These are phyloP conservation scores for Nebria brevicollis DNA, from an alignment of 2,888 invertebrate species.

Conservation along the genomic window DNA sequence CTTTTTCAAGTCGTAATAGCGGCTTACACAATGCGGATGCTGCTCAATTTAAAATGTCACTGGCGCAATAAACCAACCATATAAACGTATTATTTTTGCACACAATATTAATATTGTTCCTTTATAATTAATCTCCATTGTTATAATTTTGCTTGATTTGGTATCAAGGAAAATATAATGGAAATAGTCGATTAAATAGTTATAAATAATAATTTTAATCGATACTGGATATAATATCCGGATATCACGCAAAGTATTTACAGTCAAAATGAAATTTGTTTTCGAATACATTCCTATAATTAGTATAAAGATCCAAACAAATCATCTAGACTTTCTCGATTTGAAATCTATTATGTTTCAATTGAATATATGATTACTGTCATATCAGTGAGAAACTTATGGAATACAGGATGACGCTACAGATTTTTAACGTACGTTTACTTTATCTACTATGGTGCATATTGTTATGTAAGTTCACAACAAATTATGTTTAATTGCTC, in stretches of 20 bases:
- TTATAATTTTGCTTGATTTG: background rate
- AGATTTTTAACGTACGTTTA: background rate
- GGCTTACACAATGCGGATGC: background rate
- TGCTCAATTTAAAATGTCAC: constrained; percentile 1
- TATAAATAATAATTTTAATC: background rate
- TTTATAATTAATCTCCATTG: background rate
- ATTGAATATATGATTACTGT: background rate
- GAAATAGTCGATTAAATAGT: background rate
- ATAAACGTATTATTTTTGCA: background rate
- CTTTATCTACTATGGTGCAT: background rate
- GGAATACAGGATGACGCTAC: background rate
- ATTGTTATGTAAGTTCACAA: background rate
- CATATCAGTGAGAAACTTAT: background rate
- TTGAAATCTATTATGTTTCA: background rate
- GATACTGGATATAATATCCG: background rate
- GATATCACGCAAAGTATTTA: background rate
- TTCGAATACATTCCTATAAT: background rate
- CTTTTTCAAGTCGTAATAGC: background rate
- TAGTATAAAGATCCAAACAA: background rate
- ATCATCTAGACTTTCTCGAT: background rate
- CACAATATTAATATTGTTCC: background rate
- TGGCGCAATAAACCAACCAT: background rate
- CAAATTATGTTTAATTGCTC: background rate
- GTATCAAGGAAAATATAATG: background rate
- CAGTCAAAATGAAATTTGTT: background rate